Percentiles rank a stretch among this genome's conserved stretches.
Conservation (phyloP, 2,797 vertebrate genomes). For the Lepilemur septentrionalis region DNA sequence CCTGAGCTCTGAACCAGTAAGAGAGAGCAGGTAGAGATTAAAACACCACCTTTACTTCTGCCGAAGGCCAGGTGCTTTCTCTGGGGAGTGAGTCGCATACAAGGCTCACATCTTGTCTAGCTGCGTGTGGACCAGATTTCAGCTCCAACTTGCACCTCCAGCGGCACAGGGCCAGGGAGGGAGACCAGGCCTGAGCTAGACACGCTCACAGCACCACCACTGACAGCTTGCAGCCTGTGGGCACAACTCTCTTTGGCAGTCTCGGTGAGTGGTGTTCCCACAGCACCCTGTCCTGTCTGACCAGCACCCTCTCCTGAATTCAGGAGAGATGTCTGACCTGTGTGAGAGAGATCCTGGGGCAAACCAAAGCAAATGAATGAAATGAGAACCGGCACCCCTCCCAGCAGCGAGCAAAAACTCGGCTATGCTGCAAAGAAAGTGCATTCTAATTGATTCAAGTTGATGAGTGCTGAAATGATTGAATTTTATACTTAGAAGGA, state of each 20-base stretch:
- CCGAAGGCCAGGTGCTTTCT: not conserved
- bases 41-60: not conserved
- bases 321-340: not conserved
- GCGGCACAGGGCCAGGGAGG: no score
- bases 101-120: not conserved
- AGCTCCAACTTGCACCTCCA: not conserved
- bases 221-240: not conserved
- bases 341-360: not conserved
- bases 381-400: not conserved
- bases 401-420: not conserved
- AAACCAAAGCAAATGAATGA: not conserved
- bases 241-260: not conserved
- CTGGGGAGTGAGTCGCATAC: not conserved
- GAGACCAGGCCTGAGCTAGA: no score
- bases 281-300: rapidly evolving
- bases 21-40: not conserved
- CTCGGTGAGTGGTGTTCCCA: not conserved
- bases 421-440: not conserved
- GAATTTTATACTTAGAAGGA: not conserved
- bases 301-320: not conserved
- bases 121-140: not conserved
- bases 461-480: not conserved
- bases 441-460: not conserved
- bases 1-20: not conserved
- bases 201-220: rapidly evolving